Base-by-base conservation (phyloP, 2,888 invertebrate species). In the Drosophila meridionalis region DNA sequence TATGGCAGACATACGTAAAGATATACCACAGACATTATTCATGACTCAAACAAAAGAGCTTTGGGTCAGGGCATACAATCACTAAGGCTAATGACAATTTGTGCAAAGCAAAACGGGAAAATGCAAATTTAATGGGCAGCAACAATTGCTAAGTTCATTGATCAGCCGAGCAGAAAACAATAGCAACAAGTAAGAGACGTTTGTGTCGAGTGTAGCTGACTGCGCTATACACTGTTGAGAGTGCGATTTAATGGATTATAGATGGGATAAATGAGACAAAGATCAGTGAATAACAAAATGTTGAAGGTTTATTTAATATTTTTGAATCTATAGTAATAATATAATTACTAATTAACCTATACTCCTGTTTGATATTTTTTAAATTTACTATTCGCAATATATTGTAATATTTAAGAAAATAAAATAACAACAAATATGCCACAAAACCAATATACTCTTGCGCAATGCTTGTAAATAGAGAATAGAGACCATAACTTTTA, bases 131-230 rank as follows among this genome's bases (percentile, higher is more conserved):
- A 76, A 87, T 77, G 76, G 75, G 67, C 73, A 83, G 73, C 79
- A 79, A 79, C 77, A 88, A 83, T 78, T 76, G 50, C 73, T 75
- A 80, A 83, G 90, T 90, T 88, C 81, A 83, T 50, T 79, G 86
- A 87, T 83, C 87, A 90, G 72, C 69, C 59, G 58, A 71, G 63
- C 45, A 62, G 42, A 65, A 36, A 43, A 36, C 48, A 59, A 53
- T 36, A 38, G 30, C 47, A 59, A 47, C 34, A 36, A 47, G 20
- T 9, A 32, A 42, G 1, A 42, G n/a, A 14, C 2, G 0, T 8
- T 3, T 28, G 38, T 1, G 36, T 8, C 8, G 36, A 30, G 53
- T 38, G 11, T 32, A 42, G 20, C 42, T 28, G 42, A 42, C 56
- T 32, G 32, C 7, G n/a, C 4, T 7, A 42, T 42, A 12, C 56